Evolutionary conservation across 2,113 vertebrate genomes (phyloP).

Genomic region (Mormoops blainvillei): DNA sequence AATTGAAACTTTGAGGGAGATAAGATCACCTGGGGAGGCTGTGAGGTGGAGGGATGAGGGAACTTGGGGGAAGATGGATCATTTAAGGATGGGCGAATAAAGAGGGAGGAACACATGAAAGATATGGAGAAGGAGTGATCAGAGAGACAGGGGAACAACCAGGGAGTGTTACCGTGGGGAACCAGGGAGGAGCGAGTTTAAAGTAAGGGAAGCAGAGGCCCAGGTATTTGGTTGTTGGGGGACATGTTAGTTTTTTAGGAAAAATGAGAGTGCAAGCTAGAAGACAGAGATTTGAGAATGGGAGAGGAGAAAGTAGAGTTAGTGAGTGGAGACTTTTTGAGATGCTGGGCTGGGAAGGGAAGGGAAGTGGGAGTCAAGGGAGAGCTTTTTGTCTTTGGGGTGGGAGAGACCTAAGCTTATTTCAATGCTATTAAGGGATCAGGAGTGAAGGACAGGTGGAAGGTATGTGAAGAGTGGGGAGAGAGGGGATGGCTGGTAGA

Average conservation of each 20-base stretch:
- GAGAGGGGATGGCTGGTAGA: neutral
- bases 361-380: neutral
- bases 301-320: neutral
- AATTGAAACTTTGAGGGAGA: neutral
- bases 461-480: neutral
- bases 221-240: neutral
- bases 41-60: neutral
- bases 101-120: neutral
- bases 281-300: neutral
- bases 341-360: neutral
- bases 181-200: neutral
- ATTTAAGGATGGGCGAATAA: neutral
- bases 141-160: neutral
- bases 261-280: neutral
- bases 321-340: neutral
- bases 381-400: neutral
- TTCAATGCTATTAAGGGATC: neutral
- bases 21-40: neutral
- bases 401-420: neutral
- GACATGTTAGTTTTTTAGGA: neutral
- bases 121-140: neutral
- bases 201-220: neutral
- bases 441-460: neutral
- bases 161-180: neutral
- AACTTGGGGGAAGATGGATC: neutral